Evolutionary conservation across 2,888 invertebrate species (phyloP), one percentile per base, ranked within the genome.

Genomic region (Nemapogon koenigi): DNA sequence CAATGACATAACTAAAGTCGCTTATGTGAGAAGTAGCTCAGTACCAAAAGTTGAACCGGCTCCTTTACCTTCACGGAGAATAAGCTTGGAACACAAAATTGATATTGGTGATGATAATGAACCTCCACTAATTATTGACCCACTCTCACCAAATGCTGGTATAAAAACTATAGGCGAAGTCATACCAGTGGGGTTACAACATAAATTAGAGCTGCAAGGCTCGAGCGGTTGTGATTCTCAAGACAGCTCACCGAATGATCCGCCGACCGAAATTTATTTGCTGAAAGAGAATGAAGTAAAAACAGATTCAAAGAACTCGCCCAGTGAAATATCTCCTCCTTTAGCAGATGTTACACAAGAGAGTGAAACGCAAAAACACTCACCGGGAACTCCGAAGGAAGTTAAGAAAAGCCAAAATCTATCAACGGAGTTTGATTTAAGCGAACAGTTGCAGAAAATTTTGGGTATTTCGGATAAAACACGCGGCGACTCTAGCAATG

Each of bases 41-140:
- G 71, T 78, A 1, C 76, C 76, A 1, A 76, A 78, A 51, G 59
- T 59, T 0, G 76, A 76, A 16, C 71, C 75, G 2, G 51, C 50
- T 15, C 49, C 59, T 1, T 47, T 69, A 35, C 73, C 75, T 0
- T 18, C 13, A 10, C 59, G 78, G 41, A 49, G 76, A 37, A 69
- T 75, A 31, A 79, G 76, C 44, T 54, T 79, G 1, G 79, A 79
- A 52, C 78, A 79, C 42, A 80, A 79, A 49, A 78, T 79, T 28
- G 78, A 79, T 48, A 78, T 79, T 14, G 67, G 73, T 0, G 80
- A 80, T 44, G 80, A 80, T 41, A 75, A 64, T 10, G 80, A 80
- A 50, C 80, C 80, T 0, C 80, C 80, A 1, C 48, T 80, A 32
- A 80, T 80, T 2, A 66, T 78, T 18, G 80, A 80, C 46, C 56